Conservation (phyloP, 2,888 invertebrate genomes). For the Perithous albicinctus region DNA sequence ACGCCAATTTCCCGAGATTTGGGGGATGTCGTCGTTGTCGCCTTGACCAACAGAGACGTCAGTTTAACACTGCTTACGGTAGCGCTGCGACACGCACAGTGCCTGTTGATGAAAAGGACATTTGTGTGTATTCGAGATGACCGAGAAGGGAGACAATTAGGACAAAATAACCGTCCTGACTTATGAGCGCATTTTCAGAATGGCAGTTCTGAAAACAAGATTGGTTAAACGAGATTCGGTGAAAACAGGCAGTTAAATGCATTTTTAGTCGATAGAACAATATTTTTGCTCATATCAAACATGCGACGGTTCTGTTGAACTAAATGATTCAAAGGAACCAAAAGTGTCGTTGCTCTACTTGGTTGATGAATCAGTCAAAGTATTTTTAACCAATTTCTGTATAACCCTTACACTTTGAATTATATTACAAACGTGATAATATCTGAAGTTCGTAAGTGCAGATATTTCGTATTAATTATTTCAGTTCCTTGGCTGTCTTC, state of each 20-base stretch:
- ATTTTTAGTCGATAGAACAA: too few relatives aligned
- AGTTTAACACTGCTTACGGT: background rate
- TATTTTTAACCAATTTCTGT: too few relatives aligned
- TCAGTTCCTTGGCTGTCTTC: background rate
- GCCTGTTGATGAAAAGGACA: background rate
- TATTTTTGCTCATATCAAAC: too few relatives aligned
- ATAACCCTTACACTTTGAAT: too few relatives aligned
- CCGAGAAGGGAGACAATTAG: background rate
- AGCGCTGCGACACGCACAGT: background rate
- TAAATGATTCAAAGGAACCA: too few relatives aligned
- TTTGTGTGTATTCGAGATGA: background rate
- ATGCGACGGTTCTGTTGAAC: too few relatives aligned
- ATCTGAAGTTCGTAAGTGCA: background rate
- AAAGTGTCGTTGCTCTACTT: too few relatives aligned
- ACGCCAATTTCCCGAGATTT: constrained; percentile 67
- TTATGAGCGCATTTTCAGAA: background rate
- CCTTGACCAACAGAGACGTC: constrained; percentile 23
- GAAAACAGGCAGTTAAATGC: too few relatives aligned
- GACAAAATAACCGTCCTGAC: background rate
- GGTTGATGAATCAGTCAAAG: too few relatives aligned
- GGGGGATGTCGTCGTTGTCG: constrained; percentile 26
- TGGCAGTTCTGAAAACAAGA: too few relatives aligned
- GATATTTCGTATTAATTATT: background rate
- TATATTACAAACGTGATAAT: too few relatives aligned
- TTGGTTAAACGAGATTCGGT: too few relatives aligned